Evolutionary conservation across 2,888 invertebrate genomes (phyloP).

Genomic region (Oscheius onirici): DNA sequence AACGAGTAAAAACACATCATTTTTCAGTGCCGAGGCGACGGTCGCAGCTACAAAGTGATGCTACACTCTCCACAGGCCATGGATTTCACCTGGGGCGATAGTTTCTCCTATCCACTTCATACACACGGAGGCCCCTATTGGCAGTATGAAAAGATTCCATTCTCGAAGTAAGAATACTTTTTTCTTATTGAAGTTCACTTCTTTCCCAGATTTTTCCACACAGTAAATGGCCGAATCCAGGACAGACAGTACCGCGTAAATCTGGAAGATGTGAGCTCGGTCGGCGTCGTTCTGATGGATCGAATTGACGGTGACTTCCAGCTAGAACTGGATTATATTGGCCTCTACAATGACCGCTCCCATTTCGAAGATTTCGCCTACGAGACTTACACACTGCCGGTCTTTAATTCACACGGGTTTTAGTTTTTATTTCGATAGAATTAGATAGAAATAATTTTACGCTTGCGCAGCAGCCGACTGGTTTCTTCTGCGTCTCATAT

Average conservation of each 20-base stretch:
- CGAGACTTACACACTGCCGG: conserved; percentile 83
- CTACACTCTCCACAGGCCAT: conserved; percentile 81
- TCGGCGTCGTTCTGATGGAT: conserved; percentile 87
- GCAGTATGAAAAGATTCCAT: conserved; percentile 81
- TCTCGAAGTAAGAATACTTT: conserved; percentile 42
- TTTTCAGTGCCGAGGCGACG: conserved; percentile 84
- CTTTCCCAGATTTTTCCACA: conserved; percentile 66
- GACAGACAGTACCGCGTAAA: conserved; percentile 62
- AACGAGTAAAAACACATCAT: too few species aligned
- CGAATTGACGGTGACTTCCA: conserved; percentile 84
- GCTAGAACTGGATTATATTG: conserved; percentile 92
- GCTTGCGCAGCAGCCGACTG: not conserved
- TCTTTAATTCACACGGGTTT: conserved; percentile 60
- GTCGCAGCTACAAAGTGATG: conserved; percentile 87
- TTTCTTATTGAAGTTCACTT: too few species aligned
- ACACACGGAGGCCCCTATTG: conserved; percentile 95
- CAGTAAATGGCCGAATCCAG: conserved; percentile 67
- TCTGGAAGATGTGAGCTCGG: conserved; percentile 75
- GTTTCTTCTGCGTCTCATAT: conserved; percentile 37
- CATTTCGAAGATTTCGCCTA: conserved; percentile 89
- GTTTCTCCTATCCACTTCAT: conserved; percentile 85
- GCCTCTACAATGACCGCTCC: conserved; percentile 83
- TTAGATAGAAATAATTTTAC: not conserved
- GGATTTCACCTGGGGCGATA: conserved; percentile 89
- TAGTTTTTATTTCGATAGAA: conserved; percentile 19